A percentile compares a stretch with the other conserved stretches of the same genome.
These are phyloP conservation scores for Dolichallabes microphthalmus DNA, from an alignment of 2,113 vertebrate species.

Conservation along the genomic window DNA sequence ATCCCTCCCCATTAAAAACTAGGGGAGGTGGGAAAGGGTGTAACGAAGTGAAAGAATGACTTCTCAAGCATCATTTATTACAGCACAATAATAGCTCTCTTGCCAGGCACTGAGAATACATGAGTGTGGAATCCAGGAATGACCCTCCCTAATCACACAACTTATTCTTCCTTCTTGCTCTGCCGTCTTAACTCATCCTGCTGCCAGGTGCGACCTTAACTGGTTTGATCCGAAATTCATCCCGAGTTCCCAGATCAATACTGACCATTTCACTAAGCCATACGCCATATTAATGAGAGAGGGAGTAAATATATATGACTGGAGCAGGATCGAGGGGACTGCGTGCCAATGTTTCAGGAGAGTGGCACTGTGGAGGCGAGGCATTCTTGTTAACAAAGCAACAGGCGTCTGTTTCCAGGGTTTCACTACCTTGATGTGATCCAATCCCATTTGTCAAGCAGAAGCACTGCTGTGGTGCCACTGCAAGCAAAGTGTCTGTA, in stretches of 20 bases:
- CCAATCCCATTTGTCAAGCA: neutral
- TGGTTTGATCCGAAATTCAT: constrained; percentile 36
- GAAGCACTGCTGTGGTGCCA: neutral
- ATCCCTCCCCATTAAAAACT: constrained; percentile 63
- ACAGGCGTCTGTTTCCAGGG: constrained; percentile 14
- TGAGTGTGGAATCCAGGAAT: constrained; percentile 42
- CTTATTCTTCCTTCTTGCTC: neutral
- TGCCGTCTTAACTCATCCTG: constrained; percentile 43
- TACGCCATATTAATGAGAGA: neutral
- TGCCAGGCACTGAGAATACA: constrained; percentile 43
- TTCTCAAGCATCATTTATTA: constrained; percentile 51
- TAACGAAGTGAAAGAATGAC: constrained; percentile 41
- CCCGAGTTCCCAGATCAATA: constrained; percentile 20
- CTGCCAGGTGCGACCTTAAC: constrained; percentile 53
- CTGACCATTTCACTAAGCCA: neutral
- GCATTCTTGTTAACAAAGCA: constrained; percentile 1
- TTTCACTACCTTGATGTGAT: neutral
- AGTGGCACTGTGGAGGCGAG: neutral
- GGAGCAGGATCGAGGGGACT: neutral
- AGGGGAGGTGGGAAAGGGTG: constrained; percentile 35
- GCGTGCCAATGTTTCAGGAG: neutral
- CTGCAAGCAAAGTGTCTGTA: neutral
- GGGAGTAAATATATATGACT: neutral
- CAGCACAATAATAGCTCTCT: constrained; percentile 52
- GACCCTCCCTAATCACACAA: constrained; percentile 12